Percentiles rank a stretch among this genome's conserved stretches.
These are phyloP conservation scores for Sarcophaga subvicina DNA, from an alignment of 2,888 invertebrate species.

Conservation along the genomic window DNA sequence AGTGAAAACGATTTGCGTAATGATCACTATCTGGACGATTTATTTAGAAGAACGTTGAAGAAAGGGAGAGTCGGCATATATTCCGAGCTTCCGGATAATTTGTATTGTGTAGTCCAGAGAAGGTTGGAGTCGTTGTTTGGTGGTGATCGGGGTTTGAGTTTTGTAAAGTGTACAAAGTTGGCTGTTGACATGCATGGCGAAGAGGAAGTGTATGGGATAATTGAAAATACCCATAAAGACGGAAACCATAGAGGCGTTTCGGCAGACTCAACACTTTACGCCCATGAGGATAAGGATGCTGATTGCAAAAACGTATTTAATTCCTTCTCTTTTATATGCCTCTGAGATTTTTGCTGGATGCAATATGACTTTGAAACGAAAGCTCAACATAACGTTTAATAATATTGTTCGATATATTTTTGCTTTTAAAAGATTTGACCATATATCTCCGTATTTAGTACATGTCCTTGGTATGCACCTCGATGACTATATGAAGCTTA, in stretches of 20 bases:
- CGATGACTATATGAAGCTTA: too few relatives aligned
- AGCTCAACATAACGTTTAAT: too few relatives aligned
- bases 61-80: slow-evolving; percentile 54
- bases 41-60: slow-evolving; percentile 6
- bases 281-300: too few relatives aligned
- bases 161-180: slow-evolving; percentile 59
- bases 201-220: slow-evolving; percentile 38
- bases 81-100: slow-evolving; percentile 37
- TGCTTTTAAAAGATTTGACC: too few relatives aligned
- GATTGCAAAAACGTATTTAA: too few relatives aligned
- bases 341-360: too few relatives aligned
- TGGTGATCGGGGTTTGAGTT: slow-evolving; percentile 45
- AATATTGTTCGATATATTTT: too few relatives aligned
- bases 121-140: slow-evolving; percentile 40
- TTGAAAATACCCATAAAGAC: slow-evolving; percentile 45
- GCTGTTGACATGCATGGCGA: slow-evolving; percentile 47
- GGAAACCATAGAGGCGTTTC: slow-evolving; percentile 59
- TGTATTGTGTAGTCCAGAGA: slow-evolving; percentile 24
- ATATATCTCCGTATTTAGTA: too few relatives aligned
- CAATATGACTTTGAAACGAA: too few relatives aligned
- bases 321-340: too few relatives aligned
- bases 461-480: too few relatives aligned
- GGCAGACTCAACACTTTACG: not conserved
- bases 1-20: not conserved
- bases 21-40: too few relatives aligned